Conservation (phyloP, 2,797 vertebrate species). For the Diplodus puntazzo region DNA sequence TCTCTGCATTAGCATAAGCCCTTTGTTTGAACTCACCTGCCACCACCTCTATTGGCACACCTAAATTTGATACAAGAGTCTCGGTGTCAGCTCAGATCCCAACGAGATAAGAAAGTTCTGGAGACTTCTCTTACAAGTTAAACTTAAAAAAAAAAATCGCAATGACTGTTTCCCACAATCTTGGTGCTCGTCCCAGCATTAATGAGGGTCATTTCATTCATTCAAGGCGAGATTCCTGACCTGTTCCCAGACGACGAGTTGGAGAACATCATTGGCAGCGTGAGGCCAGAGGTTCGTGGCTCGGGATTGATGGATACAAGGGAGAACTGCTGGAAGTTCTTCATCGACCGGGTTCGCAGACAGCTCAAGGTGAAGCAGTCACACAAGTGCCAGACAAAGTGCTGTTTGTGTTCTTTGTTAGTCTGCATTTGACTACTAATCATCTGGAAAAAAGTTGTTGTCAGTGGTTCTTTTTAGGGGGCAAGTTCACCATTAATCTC, state of each 20-base stretch:
- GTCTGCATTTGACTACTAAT: constrained; percentile 48
- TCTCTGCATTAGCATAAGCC: constrained; percentile 50
- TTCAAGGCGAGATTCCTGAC: constrained; percentile 94
- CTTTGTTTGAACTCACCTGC: constrained; percentile 47
- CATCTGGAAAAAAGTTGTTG: constrained; percentile 33
- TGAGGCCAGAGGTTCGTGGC: constrained; percentile 90
- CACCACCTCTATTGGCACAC: constrained; percentile 46
- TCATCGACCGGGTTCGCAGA: constrained; percentile 90
- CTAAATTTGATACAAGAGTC: constrained; percentile 34
- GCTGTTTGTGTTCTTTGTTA: constrained; percentile 19
- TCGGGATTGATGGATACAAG: constrained; percentile 89
- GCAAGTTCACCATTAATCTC: constrained; percentile 48
- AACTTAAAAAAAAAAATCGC: background rate
- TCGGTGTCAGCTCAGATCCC: constrained; percentile 46
- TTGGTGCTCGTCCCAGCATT: background rate
- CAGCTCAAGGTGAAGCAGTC: constrained; percentile 91
- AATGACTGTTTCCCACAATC: background rate
- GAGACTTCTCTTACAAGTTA: constrained; percentile 9
- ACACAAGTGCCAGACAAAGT: constrained; percentile 19
- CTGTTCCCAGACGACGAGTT: constrained; percentile 94
- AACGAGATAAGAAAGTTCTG: constrained; percentile 39
- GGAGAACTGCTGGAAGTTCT: constrained; percentile 97
- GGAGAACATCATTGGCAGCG: constrained; percentile 89
- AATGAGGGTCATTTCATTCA: constrained; percentile 17
- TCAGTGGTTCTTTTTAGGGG: constrained; percentile 14